These are phyloP conservation scores for Watsonalla binaria DNA, from an alignment of 2,888 invertebrate species.

Conservation along the genomic window DNA sequence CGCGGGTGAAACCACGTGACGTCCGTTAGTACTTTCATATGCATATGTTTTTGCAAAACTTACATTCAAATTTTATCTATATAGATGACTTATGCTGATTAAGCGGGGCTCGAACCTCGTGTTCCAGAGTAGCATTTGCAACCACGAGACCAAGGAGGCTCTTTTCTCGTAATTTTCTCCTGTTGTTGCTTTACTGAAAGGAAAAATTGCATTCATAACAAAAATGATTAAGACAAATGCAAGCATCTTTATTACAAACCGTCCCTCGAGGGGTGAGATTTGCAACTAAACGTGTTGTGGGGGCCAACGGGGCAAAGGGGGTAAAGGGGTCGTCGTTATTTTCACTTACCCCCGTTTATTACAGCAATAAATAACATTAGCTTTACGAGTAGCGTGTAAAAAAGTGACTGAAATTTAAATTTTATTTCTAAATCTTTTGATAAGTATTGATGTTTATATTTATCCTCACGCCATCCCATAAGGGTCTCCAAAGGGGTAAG, in stretches of 20 bases:
- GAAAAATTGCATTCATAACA: background rate
- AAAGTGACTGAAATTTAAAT: constrained; percentile 23
- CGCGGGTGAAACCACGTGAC: too few species aligned
- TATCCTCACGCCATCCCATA: too few species aligned
- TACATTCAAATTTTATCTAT: too few species aligned
- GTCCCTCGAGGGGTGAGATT: background rate
- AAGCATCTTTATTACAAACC: constrained; percentile 6
- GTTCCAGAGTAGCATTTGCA: too few species aligned
- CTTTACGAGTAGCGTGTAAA: constrained; percentile 35
- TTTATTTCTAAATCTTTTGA: constrained; percentile 13
- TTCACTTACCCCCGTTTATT: constrained; percentile 32
- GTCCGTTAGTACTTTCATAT: too few species aligned
- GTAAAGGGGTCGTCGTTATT: constrained; percentile 20
- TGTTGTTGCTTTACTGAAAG: background rate
- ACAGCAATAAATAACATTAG: constrained; percentile 36
- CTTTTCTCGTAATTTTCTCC: too few species aligned
- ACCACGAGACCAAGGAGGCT: too few species aligned
- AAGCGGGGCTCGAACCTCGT: too few species aligned
- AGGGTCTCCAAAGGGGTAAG: too few species aligned
- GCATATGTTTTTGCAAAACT: too few species aligned
- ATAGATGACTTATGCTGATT: too few species aligned
- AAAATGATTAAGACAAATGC: constrained; percentile 10
- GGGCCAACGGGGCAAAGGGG: constrained; percentile 2
- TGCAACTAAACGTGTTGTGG: constrained; percentile 12
- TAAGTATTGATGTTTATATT: background rate